Evolutionary conservation across 2,797 vertebrate species (phyloP).

Genomic region (Antrozous pallidus): DNA sequence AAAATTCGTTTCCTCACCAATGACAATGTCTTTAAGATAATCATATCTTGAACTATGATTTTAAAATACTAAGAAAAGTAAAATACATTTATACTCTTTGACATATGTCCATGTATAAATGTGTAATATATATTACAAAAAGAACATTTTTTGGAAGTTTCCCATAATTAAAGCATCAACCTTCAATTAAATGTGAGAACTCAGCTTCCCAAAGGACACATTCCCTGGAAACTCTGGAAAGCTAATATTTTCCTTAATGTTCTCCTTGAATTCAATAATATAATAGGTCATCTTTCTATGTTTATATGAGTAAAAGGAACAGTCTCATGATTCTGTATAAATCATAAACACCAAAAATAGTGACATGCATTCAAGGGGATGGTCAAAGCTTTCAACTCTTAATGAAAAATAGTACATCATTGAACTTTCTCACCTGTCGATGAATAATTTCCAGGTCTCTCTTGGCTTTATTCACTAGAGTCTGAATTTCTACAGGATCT

Average conservation of each 20-base stretch:
- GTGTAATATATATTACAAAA: not conserved
- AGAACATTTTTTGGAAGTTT: not conserved
- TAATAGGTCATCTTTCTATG: not conserved
- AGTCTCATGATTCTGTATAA: not conserved
- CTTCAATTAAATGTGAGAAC: not conserved
- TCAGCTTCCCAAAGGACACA: not conserved
- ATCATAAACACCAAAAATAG: constrained; percentile 12
- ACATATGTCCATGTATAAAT: not conserved
- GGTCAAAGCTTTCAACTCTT: not conserved
- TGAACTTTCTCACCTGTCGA: constrained; percentile 88
- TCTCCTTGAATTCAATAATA: not conserved
- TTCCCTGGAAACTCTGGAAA: not conserved
- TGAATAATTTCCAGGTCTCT: constrained; percentile 87
- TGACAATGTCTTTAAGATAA: not conserved
- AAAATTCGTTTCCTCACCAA: not conserved
- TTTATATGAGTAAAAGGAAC: not conserved
- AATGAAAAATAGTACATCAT: not conserved
- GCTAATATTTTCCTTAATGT: not conserved
- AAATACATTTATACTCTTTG: not conserved
- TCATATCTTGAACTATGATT: not conserved
- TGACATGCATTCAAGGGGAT: not conserved
- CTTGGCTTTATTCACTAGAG: constrained; percentile 87
- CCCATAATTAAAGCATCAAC: not conserved
- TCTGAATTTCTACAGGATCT: constrained; percentile 86
- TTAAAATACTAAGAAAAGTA: constrained; percentile 10